Base-by-base conservation (phyloP, 2,113 vertebrate genomes). In the Nyctereutes procyonoides region DNA sequence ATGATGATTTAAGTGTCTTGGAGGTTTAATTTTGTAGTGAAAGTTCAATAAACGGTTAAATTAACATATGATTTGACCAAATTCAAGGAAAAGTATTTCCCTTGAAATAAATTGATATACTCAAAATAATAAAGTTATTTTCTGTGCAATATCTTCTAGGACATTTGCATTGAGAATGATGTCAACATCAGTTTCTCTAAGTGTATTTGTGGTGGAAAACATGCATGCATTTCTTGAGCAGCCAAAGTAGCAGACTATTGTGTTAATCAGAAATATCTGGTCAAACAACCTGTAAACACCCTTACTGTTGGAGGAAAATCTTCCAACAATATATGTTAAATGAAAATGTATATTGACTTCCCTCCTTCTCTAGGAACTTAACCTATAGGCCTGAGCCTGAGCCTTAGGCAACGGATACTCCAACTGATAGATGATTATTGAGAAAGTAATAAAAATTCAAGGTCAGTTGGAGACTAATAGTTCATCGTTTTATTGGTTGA, bases 61-160 rank as follows among this genome's bases (percentile, higher is more conserved):
- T 74, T 60, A 79, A 38, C 32, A 38, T 82, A 15, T 17, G 73
- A 13, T 35, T 82, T 82, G 1, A 43, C 32, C 22, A 79, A 71
- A 91, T 73, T 77, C 19, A 88, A 62, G 24, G 4, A 24, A 95
- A 90, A 51, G 0, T 30, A 55, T 71, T 97, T 80, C n/a, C 62
- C 30, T 38, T 69, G 13, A 74, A 63, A 80, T 63, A 69, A 92
- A 28, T 30, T 5, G 69, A 6, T 16, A 90, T 9, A 53, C 63
- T 43, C 10, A 65, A 94, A 79, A 22, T 5, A 63, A 87, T 43
- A 48, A n/a, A 90, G n/a, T 69, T 35, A 8, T 71, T 69, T 76
- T 8, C 5, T 20, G 2, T 56, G 8, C 9, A 87, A 32, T 11
- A 62, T 69, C n/a, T 35, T 95, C 11, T 62, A 77, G 4, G 28